Base-by-base conservation (phyloP, 1,140 invertebrate genomes). In the Hypothenemus hampei region DNA sequence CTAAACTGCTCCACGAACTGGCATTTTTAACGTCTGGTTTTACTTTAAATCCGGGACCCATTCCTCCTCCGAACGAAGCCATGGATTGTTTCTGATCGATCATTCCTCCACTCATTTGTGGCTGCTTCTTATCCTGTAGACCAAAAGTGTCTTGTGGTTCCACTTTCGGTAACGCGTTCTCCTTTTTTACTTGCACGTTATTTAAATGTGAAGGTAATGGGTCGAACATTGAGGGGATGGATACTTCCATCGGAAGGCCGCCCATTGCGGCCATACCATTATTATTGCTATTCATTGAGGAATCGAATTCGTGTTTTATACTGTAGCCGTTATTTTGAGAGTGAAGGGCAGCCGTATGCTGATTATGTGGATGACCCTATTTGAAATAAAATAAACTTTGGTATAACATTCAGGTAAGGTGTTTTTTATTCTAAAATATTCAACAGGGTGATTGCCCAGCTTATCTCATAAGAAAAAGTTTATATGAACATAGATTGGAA, bases 1-100 rank as follows among this genome's bases (percentile, higher is more conserved):
- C 91, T 43, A 96, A 90, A 51, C 89, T 92, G 0, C 90, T 93
- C 93, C 93, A 97, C 0, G 90, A 93, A 49, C 84, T 91, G 13
- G 89, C 86, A 71, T 94, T 95, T 68, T 93, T 94, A 18, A 90
- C 76, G 57, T 83, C 80, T 11, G 59, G 60, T 57, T 87, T 84
- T 63, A 46, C 24, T 36, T 64, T 64, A 23, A 48, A 61, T 13
- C 39, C 39, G n/a, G n/a, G n/a, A 4, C 11, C 22, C 13, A 84
- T 85, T 56, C 85, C 84, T 39, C 51, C 54, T 10, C 37, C 40
- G 44, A 58, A 41, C 4, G 47, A 11, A 22, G 71, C 64, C 44
- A 71, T 64, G 16, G 60, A 62, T 57, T 48, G 46, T 36, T 66
- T 61, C 21, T 61, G 56, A 35, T 62, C 58, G 26, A 40, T 37